Evolutionary conservation across 2,888 invertebrate species (phyloP).

Genomic region (Marronus borbonicus): DNA sequence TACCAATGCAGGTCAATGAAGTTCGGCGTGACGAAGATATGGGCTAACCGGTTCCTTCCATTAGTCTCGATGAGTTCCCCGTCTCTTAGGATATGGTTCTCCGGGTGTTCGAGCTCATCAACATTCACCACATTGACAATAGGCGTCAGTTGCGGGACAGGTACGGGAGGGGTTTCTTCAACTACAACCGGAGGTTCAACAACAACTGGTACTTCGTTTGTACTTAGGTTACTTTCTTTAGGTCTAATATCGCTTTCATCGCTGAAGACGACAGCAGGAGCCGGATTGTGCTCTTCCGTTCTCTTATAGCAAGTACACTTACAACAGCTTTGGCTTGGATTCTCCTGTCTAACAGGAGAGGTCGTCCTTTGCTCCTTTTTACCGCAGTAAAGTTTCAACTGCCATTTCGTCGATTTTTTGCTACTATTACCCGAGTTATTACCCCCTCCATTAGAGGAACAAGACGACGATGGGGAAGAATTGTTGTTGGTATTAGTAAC

Average conservation of each 20-base stretch:
- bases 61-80: slow-evolving; percentile 56
- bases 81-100: slow-evolving; percentile 25
- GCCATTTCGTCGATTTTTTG: slow-evolving; percentile 68
- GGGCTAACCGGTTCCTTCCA: slow-evolving; percentile 59
- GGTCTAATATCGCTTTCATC: background rate
- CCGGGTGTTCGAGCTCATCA: slow-evolving; percentile 43
- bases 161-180: slow-evolving; percentile 12
- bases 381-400: slow-evolving; percentile 66
- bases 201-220: slow-evolving; percentile 29
- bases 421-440: slow-evolving; percentile 48
- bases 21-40: slow-evolving; percentile 63
- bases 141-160: slow-evolving; percentile 24
- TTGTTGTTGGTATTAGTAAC: background rate
- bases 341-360: slow-evolving; percentile 54
- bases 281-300: slow-evolving; percentile 60
- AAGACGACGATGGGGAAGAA: background rate
- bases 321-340: slow-evolving; percentile 63
- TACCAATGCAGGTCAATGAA: slow-evolving; percentile 65
- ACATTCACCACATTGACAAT: slow-evolving; percentile 16
- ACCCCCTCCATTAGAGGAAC: background rate
- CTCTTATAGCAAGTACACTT: slow-evolving; percentile 66
- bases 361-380: slow-evolving; percentile 64
- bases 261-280: background rate
- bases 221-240: slow-evolving; percentile 15
- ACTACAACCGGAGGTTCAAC: slow-evolving; percentile 33